A percentile compares a stretch with the other conserved stretches of the same genome.
These are phyloP conservation scores for Ophion ventricosus DNA, from an alignment of 2,888 invertebrate genomes.

Conservation along the genomic window DNA sequence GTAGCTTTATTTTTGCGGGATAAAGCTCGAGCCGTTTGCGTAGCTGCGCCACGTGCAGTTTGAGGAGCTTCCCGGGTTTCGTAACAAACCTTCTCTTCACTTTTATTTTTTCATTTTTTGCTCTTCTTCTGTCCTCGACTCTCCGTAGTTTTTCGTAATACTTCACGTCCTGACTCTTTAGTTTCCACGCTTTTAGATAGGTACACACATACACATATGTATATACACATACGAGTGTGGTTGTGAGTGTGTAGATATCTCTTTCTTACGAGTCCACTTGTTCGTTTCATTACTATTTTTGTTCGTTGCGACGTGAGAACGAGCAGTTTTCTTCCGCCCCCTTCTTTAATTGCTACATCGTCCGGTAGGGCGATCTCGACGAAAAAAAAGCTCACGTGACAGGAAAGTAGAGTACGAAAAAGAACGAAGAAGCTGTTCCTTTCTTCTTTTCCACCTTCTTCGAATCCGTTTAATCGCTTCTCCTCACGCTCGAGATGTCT, in stretches of 20 bases:
- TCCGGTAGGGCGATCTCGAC: conserved; percentile 29
- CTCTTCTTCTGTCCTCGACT: conserved; percentile 27
- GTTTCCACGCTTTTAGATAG: conserved; percentile 2
- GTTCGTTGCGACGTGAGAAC: conserved; percentile 41
- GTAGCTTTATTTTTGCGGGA: neutral
- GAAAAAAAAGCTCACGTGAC: conserved; percentile 12
- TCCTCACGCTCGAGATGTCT: conserved; percentile 28
- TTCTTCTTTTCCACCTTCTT: conserved; percentile 5
- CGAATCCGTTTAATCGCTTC: conserved; percentile 60
- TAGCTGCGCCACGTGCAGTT: neutral
- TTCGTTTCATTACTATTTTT: conserved; percentile 46
- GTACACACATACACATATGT: conserved; percentile 8
- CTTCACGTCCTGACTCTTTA: conserved; percentile 21
- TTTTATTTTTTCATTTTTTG: conserved; percentile 37
- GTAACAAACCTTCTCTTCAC: conserved; percentile 57
- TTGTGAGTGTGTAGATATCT: neutral
- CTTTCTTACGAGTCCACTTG: conserved; percentile 3
- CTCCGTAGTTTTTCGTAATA: conserved; percentile 2
- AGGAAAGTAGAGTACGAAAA: neutral
- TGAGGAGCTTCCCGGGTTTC: conserved; percentile 42
- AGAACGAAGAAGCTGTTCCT: neutral
- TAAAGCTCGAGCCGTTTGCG: neutral
- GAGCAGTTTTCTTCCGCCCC: conserved; percentile 18
- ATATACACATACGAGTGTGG: no score
- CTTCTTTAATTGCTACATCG: conserved; percentile 55